Conservation (phyloP, 2,888 invertebrate genomes). For the Aleiodes leptofemur region DNA sequence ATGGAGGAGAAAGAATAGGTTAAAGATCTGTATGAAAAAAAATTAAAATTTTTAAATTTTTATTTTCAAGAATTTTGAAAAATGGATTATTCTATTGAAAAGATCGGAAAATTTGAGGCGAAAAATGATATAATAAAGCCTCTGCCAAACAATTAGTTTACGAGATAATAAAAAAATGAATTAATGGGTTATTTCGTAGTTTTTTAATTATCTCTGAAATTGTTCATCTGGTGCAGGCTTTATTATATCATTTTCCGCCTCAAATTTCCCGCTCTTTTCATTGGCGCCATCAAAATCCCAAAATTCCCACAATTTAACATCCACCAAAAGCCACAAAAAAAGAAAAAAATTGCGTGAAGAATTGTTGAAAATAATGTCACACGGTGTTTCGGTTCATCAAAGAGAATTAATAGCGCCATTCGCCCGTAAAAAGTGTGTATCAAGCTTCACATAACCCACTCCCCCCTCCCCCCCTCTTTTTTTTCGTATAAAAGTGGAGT, state of each 20-base stretch:
- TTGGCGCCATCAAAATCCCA: neutral
- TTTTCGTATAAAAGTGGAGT: constrained; percentile 34
- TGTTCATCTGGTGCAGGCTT: no score
- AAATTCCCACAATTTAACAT: constrained; percentile 2
- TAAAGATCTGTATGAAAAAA: no score
- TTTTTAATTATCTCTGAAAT: no score
- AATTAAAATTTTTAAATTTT: neutral
- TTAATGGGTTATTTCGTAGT: no score
- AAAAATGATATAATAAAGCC: no score
- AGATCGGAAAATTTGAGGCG: no score
- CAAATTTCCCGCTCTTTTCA: no score
- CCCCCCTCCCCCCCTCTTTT: constrained; percentile 11
- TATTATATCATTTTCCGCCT: no score
- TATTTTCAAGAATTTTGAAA: neutral
- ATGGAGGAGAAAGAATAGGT: constrained; percentile 49
- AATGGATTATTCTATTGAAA: neutral
- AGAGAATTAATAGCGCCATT: constrained; percentile 67
- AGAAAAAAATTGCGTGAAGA: no score
- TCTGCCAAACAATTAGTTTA: no score
- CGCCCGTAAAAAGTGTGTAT: constrained; percentile 66
- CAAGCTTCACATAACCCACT: constrained; percentile 52
- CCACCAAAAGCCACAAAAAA: no score
- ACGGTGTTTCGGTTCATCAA: constrained; percentile 66
- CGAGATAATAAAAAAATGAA: no score
- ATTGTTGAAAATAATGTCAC: constrained; percentile 31